These are phyloP conservation scores for Threskiornis aethiopicus DNA, from an alignment of 2,797 vertebrate species.

Conservation along the genomic window DNA sequence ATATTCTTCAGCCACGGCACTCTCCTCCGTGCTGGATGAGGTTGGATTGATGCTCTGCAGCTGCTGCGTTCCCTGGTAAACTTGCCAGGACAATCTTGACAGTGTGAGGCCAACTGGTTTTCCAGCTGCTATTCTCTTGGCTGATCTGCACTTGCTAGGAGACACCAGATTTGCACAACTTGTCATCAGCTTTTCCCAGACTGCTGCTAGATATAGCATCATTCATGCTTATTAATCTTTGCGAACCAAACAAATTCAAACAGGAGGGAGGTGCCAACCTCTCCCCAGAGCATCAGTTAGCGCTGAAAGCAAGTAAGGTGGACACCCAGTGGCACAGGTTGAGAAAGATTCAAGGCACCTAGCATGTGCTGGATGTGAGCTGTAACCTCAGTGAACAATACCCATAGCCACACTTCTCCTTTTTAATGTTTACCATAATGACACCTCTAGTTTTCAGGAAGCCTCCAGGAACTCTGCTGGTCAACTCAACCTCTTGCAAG, in stretches of 20 bases:
- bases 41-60: background rate
- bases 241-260: background rate
- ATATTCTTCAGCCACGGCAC: background rate
- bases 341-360: background rate
- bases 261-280: background rate
- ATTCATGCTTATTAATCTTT: background rate
- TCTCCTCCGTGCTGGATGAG: background rate
- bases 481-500: background rate
- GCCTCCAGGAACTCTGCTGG: background rate
- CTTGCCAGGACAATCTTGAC: background rate
- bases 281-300: background rate
- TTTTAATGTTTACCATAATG: background rate
- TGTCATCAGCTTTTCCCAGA: background rate
- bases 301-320: background rate
- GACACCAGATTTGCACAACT: background rate
- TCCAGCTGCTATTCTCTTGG: background rate
- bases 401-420: background rate
- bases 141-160: background rate
- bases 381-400: background rate
- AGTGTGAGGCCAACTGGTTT: background rate
- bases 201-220: background rate
- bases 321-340: background rate
- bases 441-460: background rate
- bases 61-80: background rate
- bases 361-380: background rate